Conservation (phyloP, 2,113 vertebrate species). For the Picathartes gymnocephalus region DNA sequence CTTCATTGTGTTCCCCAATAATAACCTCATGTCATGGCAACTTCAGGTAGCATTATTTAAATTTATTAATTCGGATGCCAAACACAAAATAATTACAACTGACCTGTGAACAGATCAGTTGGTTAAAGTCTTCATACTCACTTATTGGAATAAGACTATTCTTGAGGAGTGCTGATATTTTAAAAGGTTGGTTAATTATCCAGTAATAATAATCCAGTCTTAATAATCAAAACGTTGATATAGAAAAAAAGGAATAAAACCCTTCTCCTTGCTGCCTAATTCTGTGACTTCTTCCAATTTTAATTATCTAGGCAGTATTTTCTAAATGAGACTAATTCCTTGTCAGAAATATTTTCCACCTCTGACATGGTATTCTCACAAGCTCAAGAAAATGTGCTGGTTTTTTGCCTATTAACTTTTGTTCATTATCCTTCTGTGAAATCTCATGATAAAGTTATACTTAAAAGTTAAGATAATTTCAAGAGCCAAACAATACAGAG, state of each 20-base stretch:
- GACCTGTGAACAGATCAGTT: not conserved
- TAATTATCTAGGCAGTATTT: conserved; percentile 3
- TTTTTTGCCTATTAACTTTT: not conserved
- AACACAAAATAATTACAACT: not conserved
- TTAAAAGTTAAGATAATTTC: not conserved
- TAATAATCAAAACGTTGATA: not conserved
- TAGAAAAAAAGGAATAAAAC: not conserved
- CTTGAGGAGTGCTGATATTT: not conserved
- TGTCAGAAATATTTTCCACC: not conserved
- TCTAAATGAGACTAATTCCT: not conserved
- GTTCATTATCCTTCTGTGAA: not conserved
- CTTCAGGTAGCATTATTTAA: not conserved
- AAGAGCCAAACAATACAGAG: not conserved
- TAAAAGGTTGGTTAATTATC: not conserved
- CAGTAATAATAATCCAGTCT: not conserved
- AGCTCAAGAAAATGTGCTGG: not conserved
- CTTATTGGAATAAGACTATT: not conserved
- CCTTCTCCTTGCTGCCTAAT: not conserved
- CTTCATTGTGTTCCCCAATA: not conserved
- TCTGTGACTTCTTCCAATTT: not conserved
- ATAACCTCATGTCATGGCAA: not conserved
- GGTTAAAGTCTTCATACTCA: not conserved
- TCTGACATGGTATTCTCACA: not conserved
- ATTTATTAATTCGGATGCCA: not conserved
- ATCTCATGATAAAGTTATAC: not conserved